Conservation (phyloP, 2,797 vertebrate genomes). For the Chelonia mydas region DNA sequence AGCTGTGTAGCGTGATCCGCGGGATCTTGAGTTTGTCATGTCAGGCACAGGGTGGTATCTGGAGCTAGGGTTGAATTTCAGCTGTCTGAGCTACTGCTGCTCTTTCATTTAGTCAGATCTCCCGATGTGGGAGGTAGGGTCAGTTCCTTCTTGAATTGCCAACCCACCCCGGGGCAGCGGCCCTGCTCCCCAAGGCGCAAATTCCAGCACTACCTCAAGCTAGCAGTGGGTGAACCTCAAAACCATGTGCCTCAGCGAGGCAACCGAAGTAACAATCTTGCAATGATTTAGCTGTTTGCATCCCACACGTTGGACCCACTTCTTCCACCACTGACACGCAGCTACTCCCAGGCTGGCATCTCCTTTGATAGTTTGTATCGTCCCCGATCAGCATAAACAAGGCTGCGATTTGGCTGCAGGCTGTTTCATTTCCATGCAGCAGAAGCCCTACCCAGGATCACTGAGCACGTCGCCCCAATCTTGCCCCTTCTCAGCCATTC, state of each 20-base stretch:
- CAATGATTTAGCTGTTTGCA: background rate
- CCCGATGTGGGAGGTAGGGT: background rate
- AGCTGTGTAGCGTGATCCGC: rapidly evolving
- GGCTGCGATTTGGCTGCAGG: background rate
- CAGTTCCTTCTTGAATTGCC: background rate
- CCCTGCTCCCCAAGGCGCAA: background rate
- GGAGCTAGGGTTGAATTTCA: background rate
- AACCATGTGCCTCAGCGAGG: background rate
- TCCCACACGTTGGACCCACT: background rate
- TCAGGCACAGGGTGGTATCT: background rate
- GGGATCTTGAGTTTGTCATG: background rate
- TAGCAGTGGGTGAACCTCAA: background rate
- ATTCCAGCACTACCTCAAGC: background rate
- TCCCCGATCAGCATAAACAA: rapidly evolving
- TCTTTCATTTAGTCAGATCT: background rate
- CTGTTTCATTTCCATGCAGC: background rate
- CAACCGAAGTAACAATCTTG: background rate
- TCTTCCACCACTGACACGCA: background rate
- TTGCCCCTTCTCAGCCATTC: background rate
- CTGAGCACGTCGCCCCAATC: rapidly evolving
- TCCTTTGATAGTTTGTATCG: background rate
- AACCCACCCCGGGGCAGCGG: background rate
- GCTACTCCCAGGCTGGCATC: background rate
- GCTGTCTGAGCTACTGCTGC: background rate
- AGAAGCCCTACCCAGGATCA: background rate